Conservation (phyloP, 1,140 invertebrate species). For the Pseudomyrmex dendroicus region DNA sequence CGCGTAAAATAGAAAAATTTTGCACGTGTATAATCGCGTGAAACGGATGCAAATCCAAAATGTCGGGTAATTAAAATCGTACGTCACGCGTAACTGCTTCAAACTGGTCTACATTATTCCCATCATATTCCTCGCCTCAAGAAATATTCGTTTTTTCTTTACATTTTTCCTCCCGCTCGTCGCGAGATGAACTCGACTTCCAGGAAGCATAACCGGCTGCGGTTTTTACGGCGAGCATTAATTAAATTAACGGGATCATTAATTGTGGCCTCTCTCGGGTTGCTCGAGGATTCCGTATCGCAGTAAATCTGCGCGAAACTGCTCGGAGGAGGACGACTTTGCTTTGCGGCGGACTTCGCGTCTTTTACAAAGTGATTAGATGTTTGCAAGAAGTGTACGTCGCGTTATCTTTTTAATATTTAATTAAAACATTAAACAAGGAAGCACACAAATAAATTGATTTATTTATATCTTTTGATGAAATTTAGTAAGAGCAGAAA, state of each 20-base stretch:
- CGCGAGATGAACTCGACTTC: slow-evolving; percentile 27
- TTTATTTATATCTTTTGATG: not conserved
- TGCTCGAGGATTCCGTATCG: slow-evolving; percentile 39
- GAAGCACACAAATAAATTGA: not conserved
- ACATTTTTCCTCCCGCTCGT: too few species aligned
- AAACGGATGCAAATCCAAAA: not conserved
- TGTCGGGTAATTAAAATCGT: not conserved
- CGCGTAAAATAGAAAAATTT: not conserved
- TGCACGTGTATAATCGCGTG: not conserved
- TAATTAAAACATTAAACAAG: slow-evolving; percentile 21
- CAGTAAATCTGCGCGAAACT: slow-evolving; percentile 50
- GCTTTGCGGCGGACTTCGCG: not conserved
- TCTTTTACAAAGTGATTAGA: slow-evolving; percentile 27
- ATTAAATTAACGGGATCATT: slow-evolving; percentile 72
- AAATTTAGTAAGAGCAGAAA: not conserved
- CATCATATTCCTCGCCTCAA: not conserved
- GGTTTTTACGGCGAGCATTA: slow-evolving; percentile 63
- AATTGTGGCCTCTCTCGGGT: slow-evolving; percentile 52
- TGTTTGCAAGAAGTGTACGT: not conserved
- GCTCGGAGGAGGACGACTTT: slow-evolving; percentile 18
- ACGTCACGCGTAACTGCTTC: slow-evolving; percentile 11
- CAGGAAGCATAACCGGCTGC: slow-evolving; percentile 35
- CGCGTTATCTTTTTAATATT: not conserved
- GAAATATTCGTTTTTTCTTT: slow-evolving; percentile 16
- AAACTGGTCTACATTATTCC: not conserved